Conservation (phyloP, 2,113 vertebrate genomes). For the Trichomycterus rosablanca region DNA sequence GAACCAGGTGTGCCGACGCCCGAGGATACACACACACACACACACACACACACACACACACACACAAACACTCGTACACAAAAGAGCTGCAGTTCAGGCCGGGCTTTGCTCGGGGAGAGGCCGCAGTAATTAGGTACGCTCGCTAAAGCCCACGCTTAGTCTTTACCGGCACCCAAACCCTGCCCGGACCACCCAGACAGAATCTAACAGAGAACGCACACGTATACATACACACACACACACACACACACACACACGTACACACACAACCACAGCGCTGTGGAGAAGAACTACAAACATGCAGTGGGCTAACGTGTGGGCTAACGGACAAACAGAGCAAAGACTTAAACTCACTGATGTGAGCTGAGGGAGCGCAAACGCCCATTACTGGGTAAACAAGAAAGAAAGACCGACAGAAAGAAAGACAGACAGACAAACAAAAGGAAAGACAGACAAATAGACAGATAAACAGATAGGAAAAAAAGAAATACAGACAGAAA, state of each 20-base stretch:
- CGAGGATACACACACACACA: too few relatives aligned
- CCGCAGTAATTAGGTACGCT: slow-evolving; percentile 21
- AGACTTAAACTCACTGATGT: too few relatives aligned
- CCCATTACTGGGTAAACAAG: too few relatives aligned
- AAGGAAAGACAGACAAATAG: too few relatives aligned
- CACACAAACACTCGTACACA: background rate
- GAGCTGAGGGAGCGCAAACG: background rate
- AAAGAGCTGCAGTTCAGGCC: slow-evolving; percentile 10
- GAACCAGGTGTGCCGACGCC: slow-evolving; percentile 21
- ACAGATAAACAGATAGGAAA: too few relatives aligned
- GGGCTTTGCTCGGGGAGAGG: slow-evolving; percentile 24
- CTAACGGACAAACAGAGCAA: background rate
- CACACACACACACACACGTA: background rate
- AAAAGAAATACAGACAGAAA: too few relatives aligned
- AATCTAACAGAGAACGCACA: too few relatives aligned
- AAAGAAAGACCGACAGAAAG: too few relatives aligned
- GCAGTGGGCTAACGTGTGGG: background rate
- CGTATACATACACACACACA: slow-evolving; percentile 7
- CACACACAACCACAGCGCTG: slow-evolving; percentile 5
- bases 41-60: background rate
- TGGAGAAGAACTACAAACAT: background rate
- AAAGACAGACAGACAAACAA: too few relatives aligned
- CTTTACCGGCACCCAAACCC: slow-evolving; percentile 20
- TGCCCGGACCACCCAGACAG: slow-evolving; percentile 45
- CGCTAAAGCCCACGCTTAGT: slow-evolving; percentile 9